Base-by-base conservation (phyloP, 2,113 vertebrate species). In the Antennarius striatus region DNA sequence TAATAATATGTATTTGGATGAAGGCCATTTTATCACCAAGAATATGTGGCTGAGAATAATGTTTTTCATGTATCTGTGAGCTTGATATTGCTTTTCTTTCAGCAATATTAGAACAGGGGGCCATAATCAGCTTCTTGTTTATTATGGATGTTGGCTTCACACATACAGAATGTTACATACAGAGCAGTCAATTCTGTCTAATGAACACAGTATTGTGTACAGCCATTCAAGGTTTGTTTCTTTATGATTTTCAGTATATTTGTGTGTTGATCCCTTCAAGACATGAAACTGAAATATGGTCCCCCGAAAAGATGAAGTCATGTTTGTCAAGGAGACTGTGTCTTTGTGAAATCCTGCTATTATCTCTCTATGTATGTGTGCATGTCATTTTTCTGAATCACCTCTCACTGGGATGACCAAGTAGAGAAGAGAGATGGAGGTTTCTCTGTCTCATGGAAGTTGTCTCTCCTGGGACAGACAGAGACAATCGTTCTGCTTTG, bases 401-500 rank as follows among this genome's bases (percentile, higher is more conserved):
- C 40, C 16, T 73, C 48, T 50, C 75, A 51, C 39, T 62, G 55
- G 60, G 49, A 77, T 72, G 74, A 75, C 82, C 68, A 82, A 67
- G 60, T 61, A 45, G 59, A 73, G 58, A 30, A 63, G 57, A 74
- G 63, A 58, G 63, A 66, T 52, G 51, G 72, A 65, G 69, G 61
- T 69, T 71, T 43, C 32, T 63, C 54, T 56, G 48, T 61, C 63
- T 82, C 8, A 4, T 46, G 50, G 43, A 22, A 48, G 36, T 16
- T 49, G 60, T 73, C 67, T 76, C 83, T 64, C 56, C 32, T 1
- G 10, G 61, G 22, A 62, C 54, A 47, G 47, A 40, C 22, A 55
- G 51, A 67, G 70, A 56, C 73, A 42, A 45, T 80, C 53, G 58
- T 74, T 80, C 45, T 56, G 59, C 73, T 86, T 85, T 85, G 77